Conservation (phyloP, 2,797 vertebrate species). For the Pseudomugil gertrudae region DNA sequence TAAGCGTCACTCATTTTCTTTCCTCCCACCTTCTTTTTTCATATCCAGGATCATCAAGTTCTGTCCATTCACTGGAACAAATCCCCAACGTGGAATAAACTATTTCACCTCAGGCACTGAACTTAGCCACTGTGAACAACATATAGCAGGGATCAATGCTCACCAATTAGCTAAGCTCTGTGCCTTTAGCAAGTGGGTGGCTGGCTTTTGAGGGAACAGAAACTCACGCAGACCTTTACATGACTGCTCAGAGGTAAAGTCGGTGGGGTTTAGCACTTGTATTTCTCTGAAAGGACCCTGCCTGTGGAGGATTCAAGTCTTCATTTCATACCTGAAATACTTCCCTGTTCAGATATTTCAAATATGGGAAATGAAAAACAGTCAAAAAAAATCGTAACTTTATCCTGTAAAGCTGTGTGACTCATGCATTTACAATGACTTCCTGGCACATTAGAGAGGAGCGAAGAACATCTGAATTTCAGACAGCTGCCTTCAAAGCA, state of each 20-base stretch:
- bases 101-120: constrained; percentile 87
- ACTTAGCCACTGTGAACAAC: constrained; percentile 92
- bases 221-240: constrained; percentile 64
- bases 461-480: constrained; percentile 34
- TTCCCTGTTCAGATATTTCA: constrained; percentile 29
- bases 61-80: constrained; percentile 69
- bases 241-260: constrained; percentile 50
- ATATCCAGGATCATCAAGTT: constrained; percentile 69
- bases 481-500: constrained; percentile 44
- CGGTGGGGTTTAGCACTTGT: constrained; percentile 28
- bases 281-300: constrained; percentile 7
- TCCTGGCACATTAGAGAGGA: constrained; percentile 34
- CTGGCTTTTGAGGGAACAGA: constrained; percentile 57
- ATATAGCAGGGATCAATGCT: constrained; percentile 86
- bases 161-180: constrained; percentile 90
- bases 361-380: constrained; percentile 44
- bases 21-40: constrained; percentile 54
- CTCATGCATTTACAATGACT: constrained; percentile 40
- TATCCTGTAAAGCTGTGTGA: constrained; percentile 30
- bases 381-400: constrained; percentile 34
- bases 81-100: constrained; percentile 74
- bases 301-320: constrained; percentile 18
- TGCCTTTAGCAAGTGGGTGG: constrained; percentile 81
- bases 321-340: constrained; percentile 23
- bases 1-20: constrained; percentile 41